Conservation (phyloP, 2,113 vertebrate species). For the Marcusenius ussheri region DNA sequence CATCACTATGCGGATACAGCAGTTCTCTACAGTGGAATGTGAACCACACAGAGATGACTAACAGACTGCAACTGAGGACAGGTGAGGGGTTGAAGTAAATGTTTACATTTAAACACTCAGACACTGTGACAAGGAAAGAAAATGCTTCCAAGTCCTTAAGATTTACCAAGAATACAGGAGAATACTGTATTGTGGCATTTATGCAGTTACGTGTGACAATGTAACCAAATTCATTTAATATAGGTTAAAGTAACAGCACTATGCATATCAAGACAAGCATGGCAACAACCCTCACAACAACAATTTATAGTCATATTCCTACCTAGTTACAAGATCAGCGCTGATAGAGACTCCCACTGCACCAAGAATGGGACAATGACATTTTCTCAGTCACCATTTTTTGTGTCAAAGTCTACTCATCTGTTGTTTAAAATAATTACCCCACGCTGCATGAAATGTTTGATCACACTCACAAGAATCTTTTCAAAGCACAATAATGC, state of each 20-base stretch:
- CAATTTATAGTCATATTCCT: conserved; percentile 23
- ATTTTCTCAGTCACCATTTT: too few species aligned
- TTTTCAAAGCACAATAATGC: not conserved
- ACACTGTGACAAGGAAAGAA: not conserved
- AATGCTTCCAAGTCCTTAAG: not conserved
- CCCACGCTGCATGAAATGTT: not conserved
- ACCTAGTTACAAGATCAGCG: conserved; percentile 10
- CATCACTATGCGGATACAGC: not conserved
- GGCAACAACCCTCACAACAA: conserved; percentile 21
- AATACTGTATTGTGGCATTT: conserved; percentile 2
- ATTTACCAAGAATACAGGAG: conserved; percentile 8
- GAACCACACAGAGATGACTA: conserved; percentile 3
- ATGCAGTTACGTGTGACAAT: conserved; percentile 19
- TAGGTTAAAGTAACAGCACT: conserved; percentile 30
- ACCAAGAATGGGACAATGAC: not conserved
- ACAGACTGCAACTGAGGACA: conserved; percentile 11
- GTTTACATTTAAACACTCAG: not conserved
- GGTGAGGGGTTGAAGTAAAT: not conserved
- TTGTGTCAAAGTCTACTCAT: not conserved
- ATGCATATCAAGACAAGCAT: conserved; percentile 23
- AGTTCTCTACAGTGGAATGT: conserved; percentile 24
- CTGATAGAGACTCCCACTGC: conserved; percentile 30
- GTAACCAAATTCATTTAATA: conserved; percentile 16
- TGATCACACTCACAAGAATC: not conserved
- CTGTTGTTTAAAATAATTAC: not conserved